Evolutionary conservation across 2,113 vertebrate genomes (phyloP).

Genomic region (Hypanus sabinus): DNA sequence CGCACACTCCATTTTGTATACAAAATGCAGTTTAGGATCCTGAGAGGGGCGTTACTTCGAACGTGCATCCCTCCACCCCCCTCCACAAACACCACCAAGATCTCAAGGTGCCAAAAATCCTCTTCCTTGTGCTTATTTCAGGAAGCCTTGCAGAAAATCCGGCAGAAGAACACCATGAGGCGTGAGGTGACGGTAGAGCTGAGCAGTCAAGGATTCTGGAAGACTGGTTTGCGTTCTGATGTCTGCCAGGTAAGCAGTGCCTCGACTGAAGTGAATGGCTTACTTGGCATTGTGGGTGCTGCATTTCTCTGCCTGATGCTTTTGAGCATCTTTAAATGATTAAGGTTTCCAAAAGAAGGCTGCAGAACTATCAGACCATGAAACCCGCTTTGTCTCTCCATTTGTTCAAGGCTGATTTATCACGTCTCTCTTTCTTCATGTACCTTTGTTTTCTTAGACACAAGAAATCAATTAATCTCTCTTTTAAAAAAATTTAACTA

Average conservation of each 20-base stretch:
- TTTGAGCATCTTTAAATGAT: neutral
- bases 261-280: neutral
- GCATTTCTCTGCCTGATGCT: neutral
- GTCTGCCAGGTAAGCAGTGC: constrained; percentile 80
- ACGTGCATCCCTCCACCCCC: no score
- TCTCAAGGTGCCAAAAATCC: neutral
- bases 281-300: no score
- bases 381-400: no score
- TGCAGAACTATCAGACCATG: neutral
- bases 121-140: constrained; percentile 49
- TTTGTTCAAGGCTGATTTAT: neutral
- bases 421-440: neutral
- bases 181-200: constrained; percentile 95
- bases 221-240: constrained; percentile 92
- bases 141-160: constrained; percentile 97
- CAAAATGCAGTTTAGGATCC: neutral
- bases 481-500: neutral
- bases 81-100: neutral
- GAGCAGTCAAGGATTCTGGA: constrained; percentile 98
- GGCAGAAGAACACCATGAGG: constrained; percentile 98
- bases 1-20: no score
- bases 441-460: no score
- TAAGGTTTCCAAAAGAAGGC: neutral
- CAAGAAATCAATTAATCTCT: neutral
- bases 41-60: no score